A percentile compares a stretch with the other conserved stretches of the same genome.
Conservation (phyloP, 2,113 vertebrate species). For the Cinclus mexicanus region DNA sequence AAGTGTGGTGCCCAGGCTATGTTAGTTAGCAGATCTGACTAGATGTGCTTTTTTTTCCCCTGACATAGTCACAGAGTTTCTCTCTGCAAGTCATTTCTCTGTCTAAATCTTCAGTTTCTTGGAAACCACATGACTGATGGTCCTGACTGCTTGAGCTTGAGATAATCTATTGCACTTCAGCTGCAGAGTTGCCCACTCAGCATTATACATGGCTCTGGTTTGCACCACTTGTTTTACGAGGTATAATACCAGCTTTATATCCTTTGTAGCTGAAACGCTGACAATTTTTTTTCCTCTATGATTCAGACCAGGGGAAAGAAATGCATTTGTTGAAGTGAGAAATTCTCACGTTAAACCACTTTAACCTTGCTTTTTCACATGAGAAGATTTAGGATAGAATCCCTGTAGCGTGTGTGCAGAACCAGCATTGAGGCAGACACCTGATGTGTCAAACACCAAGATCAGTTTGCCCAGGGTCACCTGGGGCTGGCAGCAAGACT, state of each 20-base stretch:
- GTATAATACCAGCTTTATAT: neutral
- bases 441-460: neutral
- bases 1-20: neutral
- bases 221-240: conserved; percentile 16
- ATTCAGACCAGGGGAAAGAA: neutral
- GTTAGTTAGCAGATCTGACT: neutral
- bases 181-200: conserved; percentile 49
- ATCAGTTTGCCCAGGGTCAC: neutral
- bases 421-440: neutral
- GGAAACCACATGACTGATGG: conserved; percentile 55
- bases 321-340: neutral
- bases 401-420: rapidly evolving
- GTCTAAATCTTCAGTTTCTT: conserved; percentile 40
- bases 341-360: neutral
- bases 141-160: neutral
- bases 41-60: neutral
- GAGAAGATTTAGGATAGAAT: neutral
- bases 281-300: neutral
- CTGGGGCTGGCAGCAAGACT: neutral
- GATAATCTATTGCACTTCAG: conserved; percentile 41
- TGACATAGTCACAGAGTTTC: neutral
- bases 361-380: conserved; percentile 9
- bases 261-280: neutral
- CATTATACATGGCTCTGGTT: neutral
- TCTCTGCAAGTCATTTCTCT: conserved; percentile 12